Conservation (phyloP, 2,888 invertebrate species). For the Enchytraeus crypticus region DNA sequence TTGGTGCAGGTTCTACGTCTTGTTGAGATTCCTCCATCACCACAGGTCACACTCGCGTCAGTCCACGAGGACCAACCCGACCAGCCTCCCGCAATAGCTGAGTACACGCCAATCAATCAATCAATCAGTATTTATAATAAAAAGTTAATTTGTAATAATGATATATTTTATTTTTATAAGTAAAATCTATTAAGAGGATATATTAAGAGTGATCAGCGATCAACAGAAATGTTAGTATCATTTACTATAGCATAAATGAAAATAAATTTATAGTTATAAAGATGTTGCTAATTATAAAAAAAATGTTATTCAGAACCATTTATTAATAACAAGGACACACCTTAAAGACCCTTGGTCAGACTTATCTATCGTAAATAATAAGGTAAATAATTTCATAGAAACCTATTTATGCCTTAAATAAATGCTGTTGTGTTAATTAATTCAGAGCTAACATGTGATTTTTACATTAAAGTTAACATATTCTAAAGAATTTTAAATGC, state of each 20-base stretch:
- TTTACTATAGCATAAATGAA: not conserved
- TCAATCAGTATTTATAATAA: not conserved
- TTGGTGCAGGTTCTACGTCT: conserved; percentile 7
- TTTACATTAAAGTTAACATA: too few species aligned
- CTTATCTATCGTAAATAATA: too few species aligned
- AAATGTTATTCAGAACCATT: too few species aligned
- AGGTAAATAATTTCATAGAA: too few species aligned
- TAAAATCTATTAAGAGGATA: not conserved
- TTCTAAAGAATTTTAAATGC: too few species aligned
- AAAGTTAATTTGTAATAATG: not conserved
- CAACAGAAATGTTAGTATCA: too few species aligned
- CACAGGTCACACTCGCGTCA: conserved; percentile 18
- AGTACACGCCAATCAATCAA: not conserved
- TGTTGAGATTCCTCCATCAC: conserved; percentile 7
- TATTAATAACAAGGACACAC: too few species aligned
- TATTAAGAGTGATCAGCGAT: too few species aligned
- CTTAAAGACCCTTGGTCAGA: too few species aligned
- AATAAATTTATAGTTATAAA: not conserved
- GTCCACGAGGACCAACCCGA: conserved; percentile 16
- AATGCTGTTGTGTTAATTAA: too few species aligned
- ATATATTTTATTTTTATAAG: not conserved
- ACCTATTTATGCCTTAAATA: too few species aligned
- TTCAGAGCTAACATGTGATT: too few species aligned
- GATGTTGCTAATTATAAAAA: not conserved
- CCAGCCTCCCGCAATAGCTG: conserved; percentile 20